Conservation (phyloP, 2,113 vertebrate species). For the Campylomormyrus numenius region DNA sequence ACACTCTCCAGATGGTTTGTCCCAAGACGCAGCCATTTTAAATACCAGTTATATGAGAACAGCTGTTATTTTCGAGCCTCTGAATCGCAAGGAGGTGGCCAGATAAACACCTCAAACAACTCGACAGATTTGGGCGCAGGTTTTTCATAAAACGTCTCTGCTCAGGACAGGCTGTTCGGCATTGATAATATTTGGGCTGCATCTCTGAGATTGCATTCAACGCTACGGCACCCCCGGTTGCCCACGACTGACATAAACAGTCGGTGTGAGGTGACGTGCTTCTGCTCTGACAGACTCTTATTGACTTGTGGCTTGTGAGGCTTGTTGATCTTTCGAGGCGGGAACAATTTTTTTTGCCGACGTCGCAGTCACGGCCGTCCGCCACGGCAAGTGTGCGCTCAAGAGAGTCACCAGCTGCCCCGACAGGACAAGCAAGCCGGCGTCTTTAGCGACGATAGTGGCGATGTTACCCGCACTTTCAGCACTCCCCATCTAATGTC, state of each 20-base stretch:
- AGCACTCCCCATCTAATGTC: neutral
- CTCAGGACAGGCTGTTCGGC: neutral
- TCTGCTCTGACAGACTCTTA: neutral
- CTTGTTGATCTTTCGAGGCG: neutral
- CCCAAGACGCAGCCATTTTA: neutral
- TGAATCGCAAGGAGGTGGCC: neutral
- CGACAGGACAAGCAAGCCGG: neutral
- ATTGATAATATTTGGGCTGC: neutral
- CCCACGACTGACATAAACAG: neutral
- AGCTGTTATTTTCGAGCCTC: neutral
- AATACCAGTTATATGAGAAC: neutral
- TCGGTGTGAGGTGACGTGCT: neutral
- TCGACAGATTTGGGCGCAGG: neutral
- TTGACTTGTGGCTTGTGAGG: neutral
- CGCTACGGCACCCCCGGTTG: too few species aligned
- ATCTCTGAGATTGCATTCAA: neutral
- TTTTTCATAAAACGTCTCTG: neutral
- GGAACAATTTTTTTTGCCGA: neutral
- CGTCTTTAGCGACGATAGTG: neutral
- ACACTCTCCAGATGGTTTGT: neutral
- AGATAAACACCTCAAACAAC: conserved; percentile 9
- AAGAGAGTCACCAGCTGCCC: neutral
- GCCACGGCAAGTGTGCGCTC: neutral
- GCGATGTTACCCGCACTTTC: neutral
- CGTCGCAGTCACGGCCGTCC: neutral